Evolutionary conservation across 2,888 invertebrate species (phyloP).

Genomic region (Drosophila quinaria): DNA sequence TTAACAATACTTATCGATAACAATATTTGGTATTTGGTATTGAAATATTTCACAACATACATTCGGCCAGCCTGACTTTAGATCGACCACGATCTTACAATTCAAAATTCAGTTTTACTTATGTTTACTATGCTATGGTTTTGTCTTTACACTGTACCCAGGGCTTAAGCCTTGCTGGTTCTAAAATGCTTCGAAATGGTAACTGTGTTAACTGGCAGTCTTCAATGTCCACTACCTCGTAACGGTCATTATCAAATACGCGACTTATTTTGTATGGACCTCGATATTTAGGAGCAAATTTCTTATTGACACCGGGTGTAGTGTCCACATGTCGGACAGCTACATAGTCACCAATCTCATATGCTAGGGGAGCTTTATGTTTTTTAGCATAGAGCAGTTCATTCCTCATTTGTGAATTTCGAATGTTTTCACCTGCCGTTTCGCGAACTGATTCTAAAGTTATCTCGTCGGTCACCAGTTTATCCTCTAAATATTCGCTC

Average conservation of each 20-base stretch:
- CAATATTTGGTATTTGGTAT: too few relatives aligned
- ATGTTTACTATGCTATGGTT: too few relatives aligned
- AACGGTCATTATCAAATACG: constrained; percentile 1
- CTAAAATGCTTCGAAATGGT: neutral
- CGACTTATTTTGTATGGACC: neutral
- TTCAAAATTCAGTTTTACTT: too few relatives aligned
- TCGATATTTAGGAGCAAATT: constrained; percentile 1
- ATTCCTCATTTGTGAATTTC: neutral
- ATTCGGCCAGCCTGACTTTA: too few relatives aligned
- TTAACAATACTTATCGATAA: too few relatives aligned
- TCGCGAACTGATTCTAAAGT: neutral
- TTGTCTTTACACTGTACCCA: neutral
- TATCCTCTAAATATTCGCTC: too few relatives aligned
- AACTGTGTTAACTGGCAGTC: constrained; percentile 7
- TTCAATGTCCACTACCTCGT: constrained; percentile 6
- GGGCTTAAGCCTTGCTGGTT: constrained; percentile 2
- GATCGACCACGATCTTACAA: too few relatives aligned
- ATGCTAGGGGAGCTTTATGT: neutral
- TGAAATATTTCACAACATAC: too few relatives aligned
- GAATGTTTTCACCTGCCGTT: neutral
- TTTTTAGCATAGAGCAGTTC: neutral
- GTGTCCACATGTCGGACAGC: neutral
- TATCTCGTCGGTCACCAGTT: too few relatives aligned
- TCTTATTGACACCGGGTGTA: neutral
- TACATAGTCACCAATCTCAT: neutral